A percentile compares a stretch with the other conserved stretches of the same genome.
Evolutionary conservation across 35 echinoderm and acorn worm genomes (phyloP).

Genomic region (Apostichopus parvimensis): DNA sequence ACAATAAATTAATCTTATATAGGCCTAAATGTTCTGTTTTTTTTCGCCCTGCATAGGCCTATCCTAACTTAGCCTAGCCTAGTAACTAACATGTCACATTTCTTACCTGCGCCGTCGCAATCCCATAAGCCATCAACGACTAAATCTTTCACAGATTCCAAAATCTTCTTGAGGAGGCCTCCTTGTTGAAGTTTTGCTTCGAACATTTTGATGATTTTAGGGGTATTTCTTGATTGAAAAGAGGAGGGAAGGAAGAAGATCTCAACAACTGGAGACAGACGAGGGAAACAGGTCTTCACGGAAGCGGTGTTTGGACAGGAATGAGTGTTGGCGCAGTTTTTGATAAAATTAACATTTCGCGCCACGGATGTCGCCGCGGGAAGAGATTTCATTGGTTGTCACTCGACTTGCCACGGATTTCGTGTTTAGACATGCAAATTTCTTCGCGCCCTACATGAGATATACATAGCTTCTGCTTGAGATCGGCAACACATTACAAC

Average conservation of each 20-base stretch:
- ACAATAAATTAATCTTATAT: too few species aligned
- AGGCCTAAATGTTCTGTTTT: neutral
- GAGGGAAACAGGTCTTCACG: neutral
- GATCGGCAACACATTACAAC: neutral
- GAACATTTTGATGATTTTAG: conserved; percentile 82
- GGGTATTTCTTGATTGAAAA: neutral
- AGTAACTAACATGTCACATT: neutral
- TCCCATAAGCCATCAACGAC: conserved; percentile 86
- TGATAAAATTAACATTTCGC: conserved; percentile 18
- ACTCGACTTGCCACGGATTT: neutral
- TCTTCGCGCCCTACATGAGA: neutral
- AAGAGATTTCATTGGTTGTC: conserved; percentile 26
- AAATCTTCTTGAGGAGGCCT: conserved; percentile 89
- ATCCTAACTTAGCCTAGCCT: neutral
- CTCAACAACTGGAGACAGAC: neutral
- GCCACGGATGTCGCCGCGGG: conserved; percentile 51
- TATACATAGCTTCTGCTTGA: neutral
- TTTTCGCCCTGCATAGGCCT: neutral
- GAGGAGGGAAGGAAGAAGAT: neutral
- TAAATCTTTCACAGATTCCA: conserved; percentile 90
- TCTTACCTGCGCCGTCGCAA: conserved; percentile 77
- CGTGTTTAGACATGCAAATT: conserved; percentile 48
- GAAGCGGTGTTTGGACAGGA: neutral
- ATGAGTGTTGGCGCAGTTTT: conserved; percentile 32
- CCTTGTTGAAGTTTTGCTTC: conserved; percentile 95